Conservation (phyloP, 2,888 invertebrate species). For the Helobdella robusta region DNA sequence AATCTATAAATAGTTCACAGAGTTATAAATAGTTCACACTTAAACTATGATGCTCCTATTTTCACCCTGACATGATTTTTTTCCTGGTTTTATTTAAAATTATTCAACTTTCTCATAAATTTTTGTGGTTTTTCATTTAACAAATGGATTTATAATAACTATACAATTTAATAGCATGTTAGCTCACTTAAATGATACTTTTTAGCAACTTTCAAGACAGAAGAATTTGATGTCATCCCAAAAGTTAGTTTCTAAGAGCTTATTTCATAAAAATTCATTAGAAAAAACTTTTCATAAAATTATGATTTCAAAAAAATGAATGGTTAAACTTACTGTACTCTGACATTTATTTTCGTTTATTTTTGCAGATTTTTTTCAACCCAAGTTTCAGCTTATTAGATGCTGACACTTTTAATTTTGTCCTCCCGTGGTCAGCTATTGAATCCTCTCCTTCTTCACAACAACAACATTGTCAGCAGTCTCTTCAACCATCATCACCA, state of each 20-base stretch:
- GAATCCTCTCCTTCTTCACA: neutral
- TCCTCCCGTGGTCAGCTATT: constrained; percentile 62
- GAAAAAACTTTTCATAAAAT: neutral
- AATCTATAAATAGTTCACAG: no score
- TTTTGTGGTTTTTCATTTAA: no score
- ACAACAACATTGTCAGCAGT: no score
- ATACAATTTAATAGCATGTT: no score
- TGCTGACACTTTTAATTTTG: constrained; percentile 69
- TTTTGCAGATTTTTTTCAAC: constrained; percentile 63
- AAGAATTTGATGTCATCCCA: constrained; percentile 25
- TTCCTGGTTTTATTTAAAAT: no score
- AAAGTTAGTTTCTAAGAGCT: constrained; percentile 20
- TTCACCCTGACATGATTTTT: no score
- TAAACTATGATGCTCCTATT: no score
- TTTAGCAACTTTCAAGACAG: neutral
- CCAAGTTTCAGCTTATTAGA: constrained; percentile 69
- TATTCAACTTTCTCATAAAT: no score
- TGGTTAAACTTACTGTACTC: neutral
- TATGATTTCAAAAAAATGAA: neutral
- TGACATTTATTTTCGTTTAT: neutral
- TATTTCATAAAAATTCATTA: constrained; percentile 15
- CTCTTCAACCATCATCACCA: no score
- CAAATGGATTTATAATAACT: no score
- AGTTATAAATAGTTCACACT: no score
- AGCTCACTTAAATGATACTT: no score